Percentiles rank a stretch among this genome's conserved stretches.
Conservation (phyloP, 2,113 vertebrate species). For the Platanista minor region DNA sequence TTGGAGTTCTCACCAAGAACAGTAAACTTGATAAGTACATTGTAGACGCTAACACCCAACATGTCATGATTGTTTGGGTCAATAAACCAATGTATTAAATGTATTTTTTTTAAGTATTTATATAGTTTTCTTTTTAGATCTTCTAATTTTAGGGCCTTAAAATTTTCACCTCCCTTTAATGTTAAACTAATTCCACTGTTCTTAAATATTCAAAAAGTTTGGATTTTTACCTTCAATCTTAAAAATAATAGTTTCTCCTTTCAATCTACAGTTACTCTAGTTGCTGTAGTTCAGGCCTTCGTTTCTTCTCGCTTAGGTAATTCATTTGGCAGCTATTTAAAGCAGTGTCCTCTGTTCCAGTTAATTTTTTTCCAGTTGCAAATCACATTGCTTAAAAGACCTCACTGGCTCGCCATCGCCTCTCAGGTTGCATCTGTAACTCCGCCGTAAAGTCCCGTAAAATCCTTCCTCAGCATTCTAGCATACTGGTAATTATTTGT, state of each 20-base stretch:
- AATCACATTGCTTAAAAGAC: background rate
- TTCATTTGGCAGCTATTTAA: background rate
- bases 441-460: background rate
- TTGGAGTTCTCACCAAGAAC: background rate
- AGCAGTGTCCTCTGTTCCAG: background rate
- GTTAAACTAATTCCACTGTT: background rate
- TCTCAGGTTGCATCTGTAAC: background rate
- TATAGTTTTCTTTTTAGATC: background rate
- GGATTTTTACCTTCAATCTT: background rate
- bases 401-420: background rate
- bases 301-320: background rate
- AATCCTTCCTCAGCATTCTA: background rate
- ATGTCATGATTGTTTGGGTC: background rate
- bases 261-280: background rate
- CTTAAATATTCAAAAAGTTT: background rate
- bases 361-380: background rate
- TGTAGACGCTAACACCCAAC: background rate
- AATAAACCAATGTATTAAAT: background rate
- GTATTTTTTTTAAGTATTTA: background rate
- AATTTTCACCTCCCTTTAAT: constrained; percentile 5
- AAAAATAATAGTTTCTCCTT: background rate
- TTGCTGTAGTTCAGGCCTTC: background rate
- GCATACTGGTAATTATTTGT: background rate
- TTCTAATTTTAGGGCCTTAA: constrained; percentile 20
- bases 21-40: background rate